A percentile compares a stretch with the other conserved stretches of the same genome.
Conservation (phyloP, 2,113 vertebrate genomes). For the Paracanthobrama guichenoti region DNA sequence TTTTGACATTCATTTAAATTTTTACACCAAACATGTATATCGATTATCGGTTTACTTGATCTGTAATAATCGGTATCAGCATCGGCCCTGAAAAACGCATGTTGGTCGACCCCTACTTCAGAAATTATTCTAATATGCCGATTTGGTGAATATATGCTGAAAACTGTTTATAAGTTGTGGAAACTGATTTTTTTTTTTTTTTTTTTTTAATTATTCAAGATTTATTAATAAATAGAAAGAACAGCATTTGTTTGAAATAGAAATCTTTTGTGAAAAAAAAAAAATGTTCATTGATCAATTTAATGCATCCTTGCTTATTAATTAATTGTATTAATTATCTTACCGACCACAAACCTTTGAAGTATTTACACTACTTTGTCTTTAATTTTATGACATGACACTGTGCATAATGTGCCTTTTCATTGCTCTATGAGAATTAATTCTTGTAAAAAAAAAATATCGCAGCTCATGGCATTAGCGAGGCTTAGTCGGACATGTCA, state of each 20-base stretch:
- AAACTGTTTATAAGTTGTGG: background rate
- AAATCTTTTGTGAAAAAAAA: background rate
- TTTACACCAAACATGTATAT: no score
- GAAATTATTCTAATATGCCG: background rate
- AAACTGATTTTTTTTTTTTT: background rate
- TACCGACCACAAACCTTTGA: background rate
- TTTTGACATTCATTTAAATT: no score
- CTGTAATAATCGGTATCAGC: no score
- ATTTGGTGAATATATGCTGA: background rate
- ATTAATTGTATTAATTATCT: no score
- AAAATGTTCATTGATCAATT: background rate
- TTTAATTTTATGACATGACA: background rate
- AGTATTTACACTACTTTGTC: background rate
- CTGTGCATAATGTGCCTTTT: background rate
- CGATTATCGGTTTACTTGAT: no score
- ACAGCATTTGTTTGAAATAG: background rate
- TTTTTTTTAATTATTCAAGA: background rate
- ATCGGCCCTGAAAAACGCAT: no score
- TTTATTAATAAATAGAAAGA: background rate
- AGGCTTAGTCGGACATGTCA: slow-evolving; percentile 17
- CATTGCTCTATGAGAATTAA: background rate
- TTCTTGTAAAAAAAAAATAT: background rate
- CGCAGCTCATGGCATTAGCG: background rate
- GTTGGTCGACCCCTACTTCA: background rate
- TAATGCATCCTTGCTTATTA: background rate